Conservation (phyloP, 2,113 vertebrate genomes). For the Neotoma lepida region DNA sequence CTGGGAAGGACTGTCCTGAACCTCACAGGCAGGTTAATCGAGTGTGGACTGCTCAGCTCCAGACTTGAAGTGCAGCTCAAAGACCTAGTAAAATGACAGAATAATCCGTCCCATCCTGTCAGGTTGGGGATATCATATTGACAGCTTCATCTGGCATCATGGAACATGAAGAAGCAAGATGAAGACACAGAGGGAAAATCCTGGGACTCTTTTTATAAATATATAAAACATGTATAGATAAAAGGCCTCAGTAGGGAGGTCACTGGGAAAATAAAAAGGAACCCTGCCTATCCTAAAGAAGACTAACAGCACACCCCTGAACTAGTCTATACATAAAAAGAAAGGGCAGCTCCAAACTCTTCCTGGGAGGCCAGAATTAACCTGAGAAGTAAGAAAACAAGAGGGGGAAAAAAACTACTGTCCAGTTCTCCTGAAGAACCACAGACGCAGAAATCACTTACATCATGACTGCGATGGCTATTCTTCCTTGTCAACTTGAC, state of each 20-base stretch:
- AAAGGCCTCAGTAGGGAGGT: not conserved
- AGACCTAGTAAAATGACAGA: not conserved
- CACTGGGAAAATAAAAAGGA: not conserved
- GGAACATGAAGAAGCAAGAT: not conserved
- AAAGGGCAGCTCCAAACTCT: not conserved
- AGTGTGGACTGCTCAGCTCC: not conserved
- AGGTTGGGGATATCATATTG: too few relatives aligned
- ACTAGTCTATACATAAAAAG: not conserved
- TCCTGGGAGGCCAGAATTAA: not conserved
- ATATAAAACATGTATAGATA: not conserved
- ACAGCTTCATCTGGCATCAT: not conserved
- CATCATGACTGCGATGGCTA: not conserved
- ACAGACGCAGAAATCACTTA: not conserved
- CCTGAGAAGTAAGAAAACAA: not conserved
- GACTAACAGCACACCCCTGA: not conserved
- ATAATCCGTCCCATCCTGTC: not conserved
- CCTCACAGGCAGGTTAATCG: not conserved
- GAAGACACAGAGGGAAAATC: not conserved
- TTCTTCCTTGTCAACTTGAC: not conserved
- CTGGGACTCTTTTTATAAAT: not conserved
- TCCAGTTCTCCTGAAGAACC: not conserved
- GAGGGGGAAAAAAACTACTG: not conserved
- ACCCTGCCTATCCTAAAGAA: not conserved
- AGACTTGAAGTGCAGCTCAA: not conserved
- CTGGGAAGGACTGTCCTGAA: not conserved